Conservation (phyloP, 2,888 invertebrate species). For the Erebia aethiops region DNA sequence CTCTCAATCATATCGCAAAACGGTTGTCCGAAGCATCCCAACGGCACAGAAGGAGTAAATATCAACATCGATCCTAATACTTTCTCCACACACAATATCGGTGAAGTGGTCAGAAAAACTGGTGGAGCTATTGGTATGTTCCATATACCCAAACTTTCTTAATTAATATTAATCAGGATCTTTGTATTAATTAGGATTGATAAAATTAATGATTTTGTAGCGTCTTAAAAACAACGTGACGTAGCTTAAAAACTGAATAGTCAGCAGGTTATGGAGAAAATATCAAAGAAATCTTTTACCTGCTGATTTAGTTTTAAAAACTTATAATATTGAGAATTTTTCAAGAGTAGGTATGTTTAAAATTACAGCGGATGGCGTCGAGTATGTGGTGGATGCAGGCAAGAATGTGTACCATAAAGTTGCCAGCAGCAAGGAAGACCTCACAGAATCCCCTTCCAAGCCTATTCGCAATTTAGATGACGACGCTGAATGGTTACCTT, state of each 20-base stretch:
- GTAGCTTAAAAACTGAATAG: too few species aligned
- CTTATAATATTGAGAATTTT: neutral
- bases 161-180: neutral
- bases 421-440: slow-evolving; percentile 71
- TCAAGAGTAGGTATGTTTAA: neutral
- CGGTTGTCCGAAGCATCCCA: slow-evolving; percentile 85
- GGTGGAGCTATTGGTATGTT: slow-evolving; percentile 86
- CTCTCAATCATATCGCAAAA: slow-evolving; percentile 88
- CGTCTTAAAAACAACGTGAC: too few species aligned
- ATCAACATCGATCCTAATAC: slow-evolving; percentile 90
- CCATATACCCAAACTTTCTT: neutral
- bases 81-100: slow-evolving; percentile 88
- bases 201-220: too few species aligned
- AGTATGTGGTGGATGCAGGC: slow-evolving; percentile 87
- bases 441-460: slow-evolving; percentile 60
- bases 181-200: neutral
- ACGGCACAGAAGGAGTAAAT: slow-evolving; percentile 82
- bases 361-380: slow-evolving; percentile 84
- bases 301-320: neutral
- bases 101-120: slow-evolving; percentile 87
- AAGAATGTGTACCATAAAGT: slow-evolving; percentile 88
- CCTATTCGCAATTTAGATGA: slow-evolving; percentile 50
- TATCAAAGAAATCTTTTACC: too few species aligned
- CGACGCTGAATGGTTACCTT: slow-evolving; percentile 84
- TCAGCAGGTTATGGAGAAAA: too few species aligned